Conservation (phyloP, 2,113 vertebrate genomes). For the Pogona vitticeps region DNA sequence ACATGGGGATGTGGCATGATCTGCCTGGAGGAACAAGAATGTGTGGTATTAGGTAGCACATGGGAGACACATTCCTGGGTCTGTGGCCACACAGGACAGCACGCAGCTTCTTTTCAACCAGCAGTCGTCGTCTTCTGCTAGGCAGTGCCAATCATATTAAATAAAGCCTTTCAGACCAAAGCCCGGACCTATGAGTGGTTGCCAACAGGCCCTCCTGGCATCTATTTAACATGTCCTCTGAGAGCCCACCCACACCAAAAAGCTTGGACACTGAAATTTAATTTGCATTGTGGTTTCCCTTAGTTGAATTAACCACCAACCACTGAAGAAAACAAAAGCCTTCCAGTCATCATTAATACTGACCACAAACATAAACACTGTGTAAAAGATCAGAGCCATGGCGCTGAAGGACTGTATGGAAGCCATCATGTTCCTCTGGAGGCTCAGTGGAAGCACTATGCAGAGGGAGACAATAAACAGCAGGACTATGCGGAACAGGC, state of each 20-base stretch:
- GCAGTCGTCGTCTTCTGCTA: not conserved
- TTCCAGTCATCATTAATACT: constrained; percentile 48
- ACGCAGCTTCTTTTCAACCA: not conserved
- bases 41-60: not conserved
- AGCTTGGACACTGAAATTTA: constrained; percentile 80
- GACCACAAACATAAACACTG: constrained; percentile 97
- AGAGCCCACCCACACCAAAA: constrained; percentile 14
- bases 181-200: constrained; percentile 4
- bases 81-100: not conserved
- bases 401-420: constrained; percentile 98
- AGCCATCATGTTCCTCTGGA: constrained; percentile 98
- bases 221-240: not conserved
- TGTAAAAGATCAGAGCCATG: constrained; percentile 97
- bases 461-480: constrained; percentile 88
- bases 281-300: constrained; percentile 80
- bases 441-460: constrained; percentile 93
- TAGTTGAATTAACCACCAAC: constrained; percentile 71
- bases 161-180: not conserved
- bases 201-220: not conserved
- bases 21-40: constrained; percentile 15
- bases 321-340: not conserved
- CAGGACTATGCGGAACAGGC: constrained; percentile 85
- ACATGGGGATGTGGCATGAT: constrained; percentile 2
- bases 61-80: not conserved
- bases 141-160: not conserved